Evolutionary conservation across 2,888 invertebrate genomes (phyloP), one percentile per base, ranked within the genome.

Genomic region (Acronicta leporina): DNA sequence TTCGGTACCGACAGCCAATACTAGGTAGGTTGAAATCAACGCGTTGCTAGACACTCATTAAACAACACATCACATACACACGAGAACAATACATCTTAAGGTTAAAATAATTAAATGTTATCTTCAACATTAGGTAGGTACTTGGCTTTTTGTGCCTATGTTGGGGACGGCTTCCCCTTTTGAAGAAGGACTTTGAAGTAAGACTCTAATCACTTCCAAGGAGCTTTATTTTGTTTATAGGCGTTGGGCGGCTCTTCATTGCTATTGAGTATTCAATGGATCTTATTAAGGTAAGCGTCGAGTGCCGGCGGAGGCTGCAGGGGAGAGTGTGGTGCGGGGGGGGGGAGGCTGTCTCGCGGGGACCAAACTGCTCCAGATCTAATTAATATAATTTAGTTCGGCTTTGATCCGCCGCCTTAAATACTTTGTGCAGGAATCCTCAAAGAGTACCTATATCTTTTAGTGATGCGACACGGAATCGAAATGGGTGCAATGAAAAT

Each of bases 321-420:
- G 14, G 50, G 16, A 20, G 20, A 20, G 20, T 0, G 15, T 9
- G 35, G 20, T 15, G n/a, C 7, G 20, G 27, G 15, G 43, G 42
- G 15, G 52, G 16, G 0, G n/a, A 5, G 20, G 15, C 20, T 8
- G 46, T 9, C 30, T 30, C 4, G 51, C 25, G 25, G 20, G 25
- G 20, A 20, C 40, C 43, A 57, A 63, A 69, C 69, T 63, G 61
- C 51, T 63, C 50, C 52, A 63, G 66, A 76, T 79, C 77, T 85
- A 83, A 86, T 86, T 87, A 84, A 82, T 87, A 82, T 84, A 82
- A 84, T 86, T 82, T 77, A 74, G 68, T 69, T 70, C 40, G 56
- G 73, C 82, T 82, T 86, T 85, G 87, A 86, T 85, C 79, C 75
- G 59, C 51, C 61, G 59, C 59, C 63, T 57, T 46, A 43, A 40